Percentiles rank a stretch among this genome's conserved stretches.
Conservation (phyloP, 35 echinoderm and acorn worm species). For the Heliocidaris erythrogramma region DNA sequence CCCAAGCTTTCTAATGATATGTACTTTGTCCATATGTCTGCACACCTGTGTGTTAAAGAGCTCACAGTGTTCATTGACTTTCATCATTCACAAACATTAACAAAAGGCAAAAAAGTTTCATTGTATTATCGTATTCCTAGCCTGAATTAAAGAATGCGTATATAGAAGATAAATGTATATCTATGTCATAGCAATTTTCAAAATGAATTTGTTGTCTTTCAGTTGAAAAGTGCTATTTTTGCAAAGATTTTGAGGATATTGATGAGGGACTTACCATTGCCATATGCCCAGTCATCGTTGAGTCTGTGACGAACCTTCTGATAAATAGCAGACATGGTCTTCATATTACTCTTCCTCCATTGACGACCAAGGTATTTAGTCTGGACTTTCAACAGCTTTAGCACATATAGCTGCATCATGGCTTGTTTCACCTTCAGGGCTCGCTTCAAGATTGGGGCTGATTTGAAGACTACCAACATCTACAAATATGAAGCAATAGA, state of each 20-base stretch:
- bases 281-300: slow-evolving; percentile 98
- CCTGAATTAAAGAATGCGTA: too few relatives aligned
- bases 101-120: too few relatives aligned
- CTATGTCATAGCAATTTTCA: background rate
- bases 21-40: too few relatives aligned
- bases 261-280: slow-evolving; percentile 68
- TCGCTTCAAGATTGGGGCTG: slow-evolving; percentile 95
- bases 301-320: slow-evolving; percentile 92
- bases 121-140: too few relatives aligned
- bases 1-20: too few relatives aligned
- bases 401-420: slow-evolving; percentile 93
- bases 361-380: slow-evolving; percentile 97
- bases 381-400: slow-evolving; percentile 91
- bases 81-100: too few relatives aligned
- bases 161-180: too few relatives aligned
- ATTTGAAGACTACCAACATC: slow-evolving; percentile 99
- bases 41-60: too few relatives aligned
- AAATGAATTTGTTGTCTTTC: background rate
- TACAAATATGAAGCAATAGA: slow-evolving; percentile 39
- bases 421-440: slow-evolving; percentile 97
- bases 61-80: too few relatives aligned
- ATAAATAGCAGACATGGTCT: slow-evolving; percentile 99
- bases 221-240: background rate
- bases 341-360: slow-evolving; percentile 99
- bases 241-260: background rate